Evolutionary conservation across 2,888 invertebrate genomes (phyloP).

Genomic region (Acleris laterana): DNA sequence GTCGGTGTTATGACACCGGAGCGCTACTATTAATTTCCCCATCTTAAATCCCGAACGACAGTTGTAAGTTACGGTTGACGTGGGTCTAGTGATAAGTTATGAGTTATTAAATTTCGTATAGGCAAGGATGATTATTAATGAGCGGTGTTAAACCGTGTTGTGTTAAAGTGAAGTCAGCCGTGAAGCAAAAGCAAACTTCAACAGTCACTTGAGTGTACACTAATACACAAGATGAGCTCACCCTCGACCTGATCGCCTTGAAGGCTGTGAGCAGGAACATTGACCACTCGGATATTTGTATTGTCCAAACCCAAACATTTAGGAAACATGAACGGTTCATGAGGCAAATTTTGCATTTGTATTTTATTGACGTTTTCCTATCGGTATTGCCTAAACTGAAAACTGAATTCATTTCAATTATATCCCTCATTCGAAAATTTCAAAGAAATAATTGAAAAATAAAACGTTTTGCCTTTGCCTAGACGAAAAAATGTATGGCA

Average conservation of each 20-base stretch:
- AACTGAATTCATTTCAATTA: too few species aligned
- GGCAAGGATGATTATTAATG: conserved; percentile 21
- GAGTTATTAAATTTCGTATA: conserved; percentile 27
- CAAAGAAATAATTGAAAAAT: too few species aligned
- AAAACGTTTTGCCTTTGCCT: too few species aligned
- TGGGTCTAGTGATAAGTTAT: conserved; percentile 14
- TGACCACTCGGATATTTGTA: neutral
- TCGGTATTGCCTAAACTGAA: too few species aligned
- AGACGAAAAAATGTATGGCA: too few species aligned
- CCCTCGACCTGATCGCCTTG: conserved; percentile 33
- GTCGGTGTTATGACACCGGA: conserved; percentile 5
- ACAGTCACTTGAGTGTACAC: conserved; percentile 3
- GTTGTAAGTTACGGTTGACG: conserved; percentile 27
- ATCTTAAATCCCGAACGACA: conserved; percentile 22
- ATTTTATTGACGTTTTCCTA: too few species aligned
- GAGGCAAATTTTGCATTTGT: too few species aligned
- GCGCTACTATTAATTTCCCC: conserved; percentile 22
- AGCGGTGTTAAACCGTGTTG: conserved; percentile 3
- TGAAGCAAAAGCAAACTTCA: conserved; percentile 24
- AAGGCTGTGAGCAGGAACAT: conserved; percentile 17
- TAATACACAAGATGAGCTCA: conserved; percentile 31
- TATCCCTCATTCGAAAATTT: too few species aligned
- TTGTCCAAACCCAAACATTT: neutral
- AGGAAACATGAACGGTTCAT: too few species aligned
- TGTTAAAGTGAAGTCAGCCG: conserved; percentile 5